These are phyloP conservation scores for Drosophila equinoxialis DNA, from an alignment of 1,140 invertebrate species.

Conservation along the genomic window DNA sequence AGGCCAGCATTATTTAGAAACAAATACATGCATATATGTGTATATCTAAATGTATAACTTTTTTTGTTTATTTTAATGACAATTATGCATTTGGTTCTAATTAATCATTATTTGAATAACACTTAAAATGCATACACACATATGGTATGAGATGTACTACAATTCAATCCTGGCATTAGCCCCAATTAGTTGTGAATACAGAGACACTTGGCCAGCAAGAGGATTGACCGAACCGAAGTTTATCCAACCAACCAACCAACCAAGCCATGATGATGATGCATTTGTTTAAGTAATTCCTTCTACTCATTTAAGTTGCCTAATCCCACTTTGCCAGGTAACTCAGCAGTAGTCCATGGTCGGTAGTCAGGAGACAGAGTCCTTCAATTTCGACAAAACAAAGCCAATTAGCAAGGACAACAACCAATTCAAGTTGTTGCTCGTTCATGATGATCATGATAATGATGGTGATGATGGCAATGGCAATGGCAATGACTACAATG, in stretches of 20 bases:
- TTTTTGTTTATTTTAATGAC: background rate
- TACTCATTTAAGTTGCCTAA: conserved; percentile 8
- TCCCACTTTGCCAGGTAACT: conserved; percentile 10
- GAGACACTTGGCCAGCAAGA: conserved; percentile 33
- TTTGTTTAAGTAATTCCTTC: conserved; percentile 5
- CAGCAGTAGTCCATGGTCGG: background rate
- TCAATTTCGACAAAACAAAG: conserved; percentile 38
- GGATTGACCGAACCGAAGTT: background rate
- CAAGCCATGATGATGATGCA: background rate
- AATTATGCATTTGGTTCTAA: conserved; percentile 15
- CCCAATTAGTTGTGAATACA: conserved; percentile 63
- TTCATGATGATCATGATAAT: conserved; percentile 17
- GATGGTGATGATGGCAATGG: background rate
- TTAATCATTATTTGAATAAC: conserved; percentile 38
- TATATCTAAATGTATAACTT: background rate
- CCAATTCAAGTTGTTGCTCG: conserved; percentile 33
- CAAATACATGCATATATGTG: no score
- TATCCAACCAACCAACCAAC: background rate
- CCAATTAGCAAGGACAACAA: conserved; percentile 63
- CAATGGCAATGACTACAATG: background rate
- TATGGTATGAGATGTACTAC: background rate
- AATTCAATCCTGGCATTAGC: conserved; percentile 35
- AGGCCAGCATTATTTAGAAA: background rate
- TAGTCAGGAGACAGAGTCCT: background rate
- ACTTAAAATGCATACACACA: conserved; percentile 18